Evolutionary conservation across 2,797 vertebrate species (phyloP).

Genomic region (Pachyuromys duprasi): DNA sequence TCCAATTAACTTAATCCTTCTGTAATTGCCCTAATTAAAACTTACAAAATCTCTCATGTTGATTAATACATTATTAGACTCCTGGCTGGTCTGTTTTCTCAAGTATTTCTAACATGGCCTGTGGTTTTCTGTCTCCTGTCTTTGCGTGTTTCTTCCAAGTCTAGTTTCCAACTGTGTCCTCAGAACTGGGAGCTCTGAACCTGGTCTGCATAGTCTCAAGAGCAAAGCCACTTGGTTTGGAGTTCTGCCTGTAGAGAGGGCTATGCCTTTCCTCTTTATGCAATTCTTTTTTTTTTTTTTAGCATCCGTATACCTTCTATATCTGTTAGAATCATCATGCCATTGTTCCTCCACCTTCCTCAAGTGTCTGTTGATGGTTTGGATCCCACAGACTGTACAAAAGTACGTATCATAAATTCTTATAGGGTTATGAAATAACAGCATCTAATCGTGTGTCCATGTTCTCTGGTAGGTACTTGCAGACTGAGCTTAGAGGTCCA

Average conservation of each 20-base stretch:
- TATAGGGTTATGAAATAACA: neutral
- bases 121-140: neutral
- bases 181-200: neutral
- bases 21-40: conserved; percentile 39
- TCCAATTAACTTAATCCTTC: conserved; percentile 33
- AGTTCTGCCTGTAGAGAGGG: neutral
- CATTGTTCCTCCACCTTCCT: neutral
- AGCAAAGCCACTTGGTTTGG: neutral
- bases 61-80: neutral
- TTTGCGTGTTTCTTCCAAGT: neutral
- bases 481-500: neutral
- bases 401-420: neutral
- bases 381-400: neutral
- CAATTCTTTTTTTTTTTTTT: neutral
- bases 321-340: neutral
- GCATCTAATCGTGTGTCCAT: neutral
- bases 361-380: neutral
- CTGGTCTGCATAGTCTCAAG: neutral
- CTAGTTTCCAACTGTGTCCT: neutral
- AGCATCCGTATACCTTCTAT: neutral
- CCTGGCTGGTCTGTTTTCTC: conserved; percentile 12
- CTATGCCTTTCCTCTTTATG: neutral
- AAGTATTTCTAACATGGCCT: conserved; percentile 23
- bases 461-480: neutral
- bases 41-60: neutral